Conservation (phyloP, 2,888 invertebrate species). For the Scaptomyza caliginosa region DNA sequence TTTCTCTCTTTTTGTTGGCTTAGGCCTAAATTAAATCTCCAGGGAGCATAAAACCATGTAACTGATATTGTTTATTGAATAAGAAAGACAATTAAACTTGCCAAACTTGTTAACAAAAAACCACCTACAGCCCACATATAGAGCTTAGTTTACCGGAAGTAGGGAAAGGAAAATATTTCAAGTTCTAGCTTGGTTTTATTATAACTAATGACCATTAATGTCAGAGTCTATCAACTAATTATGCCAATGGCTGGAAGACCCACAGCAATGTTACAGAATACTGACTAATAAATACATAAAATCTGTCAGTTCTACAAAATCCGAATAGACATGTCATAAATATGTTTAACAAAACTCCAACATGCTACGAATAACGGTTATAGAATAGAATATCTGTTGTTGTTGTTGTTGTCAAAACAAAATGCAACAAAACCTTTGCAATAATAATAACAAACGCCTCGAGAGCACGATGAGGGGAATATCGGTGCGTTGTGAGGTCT, state of each 20-base stretch:
- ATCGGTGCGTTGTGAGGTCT: conserved; percentile 60
- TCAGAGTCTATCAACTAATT: conserved; percentile 53
- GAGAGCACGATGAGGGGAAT: conserved; percentile 7
- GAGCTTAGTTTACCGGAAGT: conserved; percentile 54
- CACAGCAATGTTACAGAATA: conserved; percentile 56
- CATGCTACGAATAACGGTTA: conserved; percentile 58
- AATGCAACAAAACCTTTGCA: conserved; percentile 68
- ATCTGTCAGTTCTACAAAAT: conserved; percentile 23
- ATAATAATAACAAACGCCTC: conserved; percentile 45
- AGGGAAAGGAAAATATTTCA: conserved; percentile 16
- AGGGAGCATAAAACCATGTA: no score
- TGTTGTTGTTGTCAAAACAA: conserved; percentile 63
- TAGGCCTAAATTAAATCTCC: background rate
- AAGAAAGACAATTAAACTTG: conserved; percentile 16
- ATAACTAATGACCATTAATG: conserved; percentile 32
- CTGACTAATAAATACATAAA: conserved; percentile 63
- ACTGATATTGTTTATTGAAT: background rate
- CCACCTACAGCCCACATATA: conserved; percentile 57
- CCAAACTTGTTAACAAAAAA: conserved; percentile 18
- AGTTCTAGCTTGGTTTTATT: conserved; percentile 17
- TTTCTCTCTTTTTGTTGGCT: no score
- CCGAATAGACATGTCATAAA: conserved; percentile 62
- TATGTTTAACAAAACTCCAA: conserved; percentile 77
- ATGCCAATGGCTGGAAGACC: conserved; percentile 59
- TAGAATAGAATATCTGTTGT: conserved; percentile 22